A percentile compares a stretch with the other conserved stretches of the same genome.
Evolutionary conservation across 23 tunicate genomes (phyloP).

Genomic region (Styela clava): DNA sequence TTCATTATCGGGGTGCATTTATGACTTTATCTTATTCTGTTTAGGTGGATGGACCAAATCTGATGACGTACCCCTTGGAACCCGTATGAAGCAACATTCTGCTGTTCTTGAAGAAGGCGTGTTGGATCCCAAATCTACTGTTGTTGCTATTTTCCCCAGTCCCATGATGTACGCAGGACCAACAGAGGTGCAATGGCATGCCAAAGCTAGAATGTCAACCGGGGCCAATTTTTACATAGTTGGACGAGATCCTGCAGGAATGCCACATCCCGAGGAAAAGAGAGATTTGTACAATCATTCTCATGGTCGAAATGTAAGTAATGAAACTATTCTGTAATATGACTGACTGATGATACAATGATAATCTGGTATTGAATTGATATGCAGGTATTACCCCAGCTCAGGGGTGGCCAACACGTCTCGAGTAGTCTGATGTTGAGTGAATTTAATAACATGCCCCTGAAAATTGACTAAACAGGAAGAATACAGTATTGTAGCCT

Average conservation of each 20-base stretch:
- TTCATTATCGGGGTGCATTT: too few relatives aligned
- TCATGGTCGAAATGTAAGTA: constrained; percentile 83
- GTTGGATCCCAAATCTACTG: constrained; percentile 87
- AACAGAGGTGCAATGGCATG: constrained; percentile 99
- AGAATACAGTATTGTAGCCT: too few relatives aligned
- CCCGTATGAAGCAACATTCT: constrained; percentile 93
- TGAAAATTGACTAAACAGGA: too few relatives aligned
- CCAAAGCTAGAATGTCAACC: constrained; percentile 94
- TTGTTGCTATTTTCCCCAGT: constrained; percentile 96
- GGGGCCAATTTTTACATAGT: constrained; percentile 99
- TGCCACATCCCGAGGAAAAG: constrained; percentile 96
- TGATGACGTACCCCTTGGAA: constrained; percentile 90
- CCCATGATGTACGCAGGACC: constrained; percentile 99
- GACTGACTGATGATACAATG: not conserved
- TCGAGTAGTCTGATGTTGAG: too few relatives aligned
- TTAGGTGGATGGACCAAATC: constrained; percentile 99
- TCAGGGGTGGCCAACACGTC: too few relatives aligned
- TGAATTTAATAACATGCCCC: too few relatives aligned
- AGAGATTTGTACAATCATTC: constrained; percentile 86
- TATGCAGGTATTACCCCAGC: too few relatives aligned
- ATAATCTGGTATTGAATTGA: not conserved
- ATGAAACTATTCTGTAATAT: not conserved
- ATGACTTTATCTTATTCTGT: too few relatives aligned
- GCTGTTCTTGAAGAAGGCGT: constrained; percentile 97
- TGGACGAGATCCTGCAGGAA: constrained; percentile 99